Evolutionary conservation across 2,888 invertebrate genomes (phyloP), one percentile per base, ranked within the genome.

Genomic region (Agrochola macilenta): DNA sequence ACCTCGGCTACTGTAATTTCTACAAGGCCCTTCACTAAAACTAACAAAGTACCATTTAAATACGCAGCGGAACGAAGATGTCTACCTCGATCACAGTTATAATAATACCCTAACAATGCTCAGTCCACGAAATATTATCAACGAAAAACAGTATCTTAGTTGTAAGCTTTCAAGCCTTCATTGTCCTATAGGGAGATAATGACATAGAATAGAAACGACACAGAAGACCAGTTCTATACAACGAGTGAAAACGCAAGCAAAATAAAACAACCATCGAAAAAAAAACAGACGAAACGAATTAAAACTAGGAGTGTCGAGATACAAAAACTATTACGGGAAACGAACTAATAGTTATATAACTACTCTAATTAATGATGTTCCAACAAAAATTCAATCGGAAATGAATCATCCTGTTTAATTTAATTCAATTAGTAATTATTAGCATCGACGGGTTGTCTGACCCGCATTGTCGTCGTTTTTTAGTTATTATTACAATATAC

Each of bases 101-200:
- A 72, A 85, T 81, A 73, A 65, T 80, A 64, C 64, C 52, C 35
- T 68, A 35, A 72, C 83, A 85, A 82, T 68, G 70, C 68, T 69
- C 20, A 61, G 71, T 49, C 69, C 60, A 57, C 73, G 64, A 77
- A 75, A 78, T 83, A 77, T 85, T 79, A 69, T 79, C 79, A 77
- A 69, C 60, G 74, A 78, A 78, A 88, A 76, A 76, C 77, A 74
- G 70, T 88, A 81, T 87, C 75, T 88, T 70, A 75, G 77, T 74
- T 66, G 75, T 77, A 74, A 80, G 75, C 77, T 75, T 83, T 69
- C 74, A 82, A 77, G 76, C 60, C 68, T 76, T 78, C 65, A 83
- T 82, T 79, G 77, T 86, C 81, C 84, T 79, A 74, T 30, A 43
- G 78, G 87, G 74, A 81, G 26, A 54, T 57, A 65, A 7, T 68